Conservation (phyloP, 2,797 vertebrate species). For the Synanceia verrucosa region DNA sequence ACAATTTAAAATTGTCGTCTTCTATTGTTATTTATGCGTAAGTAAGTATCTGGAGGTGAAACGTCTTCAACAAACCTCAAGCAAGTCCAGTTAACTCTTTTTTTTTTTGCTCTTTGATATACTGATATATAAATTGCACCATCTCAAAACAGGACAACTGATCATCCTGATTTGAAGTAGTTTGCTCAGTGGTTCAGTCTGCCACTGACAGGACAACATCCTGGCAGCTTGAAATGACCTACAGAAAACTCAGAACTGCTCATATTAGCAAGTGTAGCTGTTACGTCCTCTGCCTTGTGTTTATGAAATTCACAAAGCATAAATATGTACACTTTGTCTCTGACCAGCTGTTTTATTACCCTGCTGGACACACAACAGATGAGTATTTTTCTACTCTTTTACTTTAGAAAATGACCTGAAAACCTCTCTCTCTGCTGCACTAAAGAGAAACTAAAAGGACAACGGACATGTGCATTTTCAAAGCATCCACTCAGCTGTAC, state of each 20-base stretch:
- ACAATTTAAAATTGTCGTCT: too few species aligned
- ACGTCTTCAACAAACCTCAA: too few species aligned
- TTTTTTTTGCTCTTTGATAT: too few species aligned
- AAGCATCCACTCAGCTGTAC: slow-evolving; percentile 3
- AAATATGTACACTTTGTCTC: slow-evolving; percentile 11
- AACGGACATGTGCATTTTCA: background rate
- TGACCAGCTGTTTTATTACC: slow-evolving; percentile 6
- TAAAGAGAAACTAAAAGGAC: background rate
- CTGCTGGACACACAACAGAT: background rate
- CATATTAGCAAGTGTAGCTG: background rate
- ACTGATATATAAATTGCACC: too few species aligned
- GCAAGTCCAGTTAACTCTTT: too few species aligned
- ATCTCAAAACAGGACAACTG: background rate
- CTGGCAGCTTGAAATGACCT: background rate
- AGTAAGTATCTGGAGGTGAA: too few species aligned
- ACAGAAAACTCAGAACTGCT: background rate
- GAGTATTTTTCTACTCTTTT: background rate
- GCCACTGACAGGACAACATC: background rate
- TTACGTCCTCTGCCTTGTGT: slow-evolving; percentile 10
- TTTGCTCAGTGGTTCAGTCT: slow-evolving; percentile 21
- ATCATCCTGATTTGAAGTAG: background rate
- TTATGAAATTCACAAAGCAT: slow-evolving; percentile 6
- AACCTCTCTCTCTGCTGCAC: background rate
- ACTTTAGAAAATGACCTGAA: background rate
- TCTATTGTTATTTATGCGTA: too few species aligned